These are phyloP conservation scores for Bambusicola thoracicus DNA, from an alignment of 2,113 vertebrate species.

Conservation along the genomic window DNA sequence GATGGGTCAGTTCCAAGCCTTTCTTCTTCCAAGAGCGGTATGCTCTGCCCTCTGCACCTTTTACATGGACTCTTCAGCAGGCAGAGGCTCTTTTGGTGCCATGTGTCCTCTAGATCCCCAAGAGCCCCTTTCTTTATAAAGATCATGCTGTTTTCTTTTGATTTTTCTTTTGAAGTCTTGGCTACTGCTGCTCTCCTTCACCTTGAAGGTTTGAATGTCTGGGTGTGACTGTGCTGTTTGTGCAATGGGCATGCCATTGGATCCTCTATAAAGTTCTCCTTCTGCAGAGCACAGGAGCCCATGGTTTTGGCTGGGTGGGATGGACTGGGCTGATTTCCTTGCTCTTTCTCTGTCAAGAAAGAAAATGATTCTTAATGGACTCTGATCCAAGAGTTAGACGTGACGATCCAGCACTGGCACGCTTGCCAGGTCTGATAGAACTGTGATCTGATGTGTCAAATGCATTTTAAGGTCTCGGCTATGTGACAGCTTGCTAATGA, in stretches of 20 bases:
- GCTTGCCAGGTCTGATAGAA: constrained; percentile 20
- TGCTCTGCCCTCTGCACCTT: not conserved
- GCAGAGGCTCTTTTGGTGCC: not conserved
- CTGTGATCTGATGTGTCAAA: constrained; percentile 51
- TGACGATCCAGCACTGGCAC: not conserved
- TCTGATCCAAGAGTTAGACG: constrained; percentile 7
- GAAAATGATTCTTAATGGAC: not conserved
- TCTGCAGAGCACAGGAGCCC: not conserved
- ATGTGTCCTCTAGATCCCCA: not conserved
- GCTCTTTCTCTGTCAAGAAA: not conserved
- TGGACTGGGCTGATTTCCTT: not conserved
- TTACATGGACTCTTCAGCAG: not conserved
- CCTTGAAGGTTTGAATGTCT: not conserved
- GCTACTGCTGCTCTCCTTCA: not conserved
- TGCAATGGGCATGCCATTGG: not conserved
- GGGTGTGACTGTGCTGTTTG: not conserved
- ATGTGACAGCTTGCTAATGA: constrained; percentile 65
- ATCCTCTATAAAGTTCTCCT: not conserved
- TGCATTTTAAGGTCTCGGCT: constrained; percentile 37
- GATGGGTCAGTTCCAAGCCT: not conserved
- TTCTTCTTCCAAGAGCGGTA: not conserved
- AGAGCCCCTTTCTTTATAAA: not conserved
- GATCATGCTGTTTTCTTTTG: not conserved
- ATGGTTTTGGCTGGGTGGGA: not conserved
- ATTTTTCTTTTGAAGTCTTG: not conserved